Evolutionary conservation across 2,113 vertebrate species (phyloP), one percentile per base, ranked within the genome.

Genomic region (Vulpes ferrilata): DNA sequence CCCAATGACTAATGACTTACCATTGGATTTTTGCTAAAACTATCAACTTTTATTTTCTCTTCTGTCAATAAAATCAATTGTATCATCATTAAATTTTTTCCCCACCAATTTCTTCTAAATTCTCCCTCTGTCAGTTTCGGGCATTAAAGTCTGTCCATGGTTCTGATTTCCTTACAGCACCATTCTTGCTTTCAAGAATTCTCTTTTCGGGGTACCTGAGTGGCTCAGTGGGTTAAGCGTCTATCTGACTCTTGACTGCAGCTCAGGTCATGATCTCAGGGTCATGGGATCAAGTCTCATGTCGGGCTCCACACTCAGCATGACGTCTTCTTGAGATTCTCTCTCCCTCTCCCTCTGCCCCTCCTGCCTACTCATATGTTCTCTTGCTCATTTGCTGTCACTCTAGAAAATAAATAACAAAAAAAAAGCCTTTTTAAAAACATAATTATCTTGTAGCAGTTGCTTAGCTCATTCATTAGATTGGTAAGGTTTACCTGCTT

Each of bases 401-500:
- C 67, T 64, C 25, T 64, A 59, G 43, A 8, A 59, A 64, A 62
- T 25, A 64, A 30, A 65, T 16, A 30, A 30, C 12, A 30, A 13
- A 65, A 30, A 30, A 67, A 67, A 8, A 43, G 43, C 5, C 43
- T n/a, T 15, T 35, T 69, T n/a, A 19, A 35, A 69, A 69, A 69
- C 67, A 69, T 30, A 69, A 69, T n/a, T 69, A 7, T 69, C 67
- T 69, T 19, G 7, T 9, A 19, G 32, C 30, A 35, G 23, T 53
- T n/a, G 32, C 4, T 0, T 17, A 55, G 32, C 25, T 32, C 71
- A 3, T 78, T 9, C 59, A 43, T 57, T 43, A 38, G 71, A 38
- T 0, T 23, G 25, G 22, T 74, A 23, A 32, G 38, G 22, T 16
- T 27, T n/a, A n/a, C 59, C 6, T 2, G 3, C 0, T 48, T 43